Evolutionary conservation across 1,140 invertebrate genomes (phyloP).

Genomic region (Atopsyche davidsoni): DNA sequence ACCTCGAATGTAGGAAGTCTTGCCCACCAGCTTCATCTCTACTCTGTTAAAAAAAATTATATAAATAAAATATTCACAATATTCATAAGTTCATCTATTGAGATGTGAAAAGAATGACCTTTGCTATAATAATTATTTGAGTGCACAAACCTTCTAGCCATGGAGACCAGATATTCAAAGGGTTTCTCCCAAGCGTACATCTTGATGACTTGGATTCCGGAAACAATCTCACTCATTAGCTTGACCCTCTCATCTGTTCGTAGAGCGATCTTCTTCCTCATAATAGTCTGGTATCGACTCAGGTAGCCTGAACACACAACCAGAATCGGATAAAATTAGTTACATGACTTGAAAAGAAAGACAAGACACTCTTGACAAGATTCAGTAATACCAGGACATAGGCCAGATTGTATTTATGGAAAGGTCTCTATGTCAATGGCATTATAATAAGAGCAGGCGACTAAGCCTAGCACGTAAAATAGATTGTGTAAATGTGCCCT

Average conservation of each 20-base stretch:
- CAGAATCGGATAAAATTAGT: background rate
- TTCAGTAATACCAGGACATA: no score
- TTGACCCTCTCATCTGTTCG: slow-evolving; percentile 74
- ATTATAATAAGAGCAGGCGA: no score
- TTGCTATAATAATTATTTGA: background rate
- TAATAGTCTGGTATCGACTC: slow-evolving; percentile 57
- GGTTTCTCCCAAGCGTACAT: slow-evolving; percentile 83
- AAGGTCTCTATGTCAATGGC: no score
- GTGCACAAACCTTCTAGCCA: slow-evolving; percentile 47
- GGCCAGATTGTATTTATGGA: no score
- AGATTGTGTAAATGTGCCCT: slow-evolving; percentile 30
- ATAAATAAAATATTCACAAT: background rate
- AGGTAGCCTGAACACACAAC: slow-evolving; percentile 55
- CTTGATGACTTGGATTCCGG: slow-evolving; percentile 73
- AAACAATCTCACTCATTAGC: slow-evolving; percentile 78
- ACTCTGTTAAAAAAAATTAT: slow-evolving; percentile 41
- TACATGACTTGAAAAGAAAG: no score
- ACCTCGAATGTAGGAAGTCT: slow-evolving; percentile 65
- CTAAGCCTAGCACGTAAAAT: no score
- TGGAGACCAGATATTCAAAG: slow-evolving; percentile 60
- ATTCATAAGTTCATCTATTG: slow-evolving; percentile 3
- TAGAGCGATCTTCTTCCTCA: slow-evolving; percentile 59
- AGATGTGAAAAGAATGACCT: background rate
- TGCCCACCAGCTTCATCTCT: slow-evolving; percentile 61
- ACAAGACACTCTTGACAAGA: no score